Percentiles rank a stretch among this genome's conserved stretches.
Conservation (phyloP, 2,797 vertebrate genomes). For the Eupleurogrammus muticus region DNA sequence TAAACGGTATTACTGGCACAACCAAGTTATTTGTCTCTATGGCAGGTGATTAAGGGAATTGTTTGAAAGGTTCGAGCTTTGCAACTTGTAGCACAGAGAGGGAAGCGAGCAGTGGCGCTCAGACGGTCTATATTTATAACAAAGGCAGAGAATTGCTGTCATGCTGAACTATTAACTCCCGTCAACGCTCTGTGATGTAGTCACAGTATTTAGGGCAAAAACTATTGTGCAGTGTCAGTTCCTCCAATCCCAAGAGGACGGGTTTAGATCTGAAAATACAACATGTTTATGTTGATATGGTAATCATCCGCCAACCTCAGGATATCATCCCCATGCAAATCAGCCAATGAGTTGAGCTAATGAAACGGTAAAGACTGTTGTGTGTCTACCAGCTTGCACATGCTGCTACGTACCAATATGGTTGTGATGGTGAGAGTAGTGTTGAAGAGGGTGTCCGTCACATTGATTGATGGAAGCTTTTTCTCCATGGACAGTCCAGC, state of each 20-base stretch:
- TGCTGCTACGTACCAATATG: slow-evolving; percentile 91
- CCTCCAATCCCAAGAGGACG: slow-evolving; percentile 67
- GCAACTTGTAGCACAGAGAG: slow-evolving; percentile 36
- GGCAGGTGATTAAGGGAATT: slow-evolving; percentile 20
- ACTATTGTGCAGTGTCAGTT: slow-evolving; percentile 62
- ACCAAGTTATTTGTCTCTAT: neutral
- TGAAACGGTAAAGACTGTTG: slow-evolving; percentile 22
- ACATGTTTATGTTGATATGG: slow-evolving; percentile 73
- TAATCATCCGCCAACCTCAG: slow-evolving; percentile 61
- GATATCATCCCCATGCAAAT: slow-evolving; percentile 60
- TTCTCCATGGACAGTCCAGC: slow-evolving; percentile 96
- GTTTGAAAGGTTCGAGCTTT: slow-evolving; percentile 19
- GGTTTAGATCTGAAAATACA: slow-evolving; percentile 67
- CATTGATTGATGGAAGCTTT: slow-evolving; percentile 92
- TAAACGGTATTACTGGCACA: too few species aligned
- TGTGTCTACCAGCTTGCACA: slow-evolving; percentile 11
- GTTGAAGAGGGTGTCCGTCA: slow-evolving; percentile 97
- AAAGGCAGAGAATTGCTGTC: slow-evolving; percentile 61
- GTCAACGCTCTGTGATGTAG: slow-evolving; percentile 62
- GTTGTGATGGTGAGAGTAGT: slow-evolving; percentile 97
- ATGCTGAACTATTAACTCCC: slow-evolving; percentile 67
- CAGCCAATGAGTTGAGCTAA: slow-evolving; percentile 32
- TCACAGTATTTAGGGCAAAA: slow-evolving; percentile 60
- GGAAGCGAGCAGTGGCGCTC: slow-evolving; percentile 13
- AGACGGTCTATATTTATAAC: slow-evolving; percentile 63